These are phyloP conservation scores for Caenorhabditis macrosperma DNA, from an alignment of 2,888 invertebrate genomes.

Conservation along the genomic window DNA sequence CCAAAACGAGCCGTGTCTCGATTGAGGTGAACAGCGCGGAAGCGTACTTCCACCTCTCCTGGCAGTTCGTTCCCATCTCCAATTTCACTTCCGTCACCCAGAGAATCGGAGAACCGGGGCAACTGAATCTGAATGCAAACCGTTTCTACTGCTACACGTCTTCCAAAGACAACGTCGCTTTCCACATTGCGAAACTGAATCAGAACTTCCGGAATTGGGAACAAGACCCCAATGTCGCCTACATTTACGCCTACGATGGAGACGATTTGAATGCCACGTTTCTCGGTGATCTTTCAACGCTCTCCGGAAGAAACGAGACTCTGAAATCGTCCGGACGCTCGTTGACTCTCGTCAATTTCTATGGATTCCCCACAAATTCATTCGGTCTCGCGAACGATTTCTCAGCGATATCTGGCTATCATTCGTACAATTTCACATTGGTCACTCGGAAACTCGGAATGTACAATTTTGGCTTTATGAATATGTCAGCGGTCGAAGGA, in stretches of 20 bases:
- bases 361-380: background rate
- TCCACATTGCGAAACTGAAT: background rate
- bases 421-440: background rate
- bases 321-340: background rate
- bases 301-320: no score
- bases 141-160: background rate
- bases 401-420: background rate
- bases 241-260: slow-evolving; percentile 9
- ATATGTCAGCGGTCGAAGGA: no score
- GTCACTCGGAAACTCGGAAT: no score
- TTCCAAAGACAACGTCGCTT: background rate
- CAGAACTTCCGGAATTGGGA: background rate
- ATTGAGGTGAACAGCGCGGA: no score
- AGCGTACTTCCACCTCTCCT: no score
- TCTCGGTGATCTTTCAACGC: background rate
- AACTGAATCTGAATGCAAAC: background rate
- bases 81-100: no score
- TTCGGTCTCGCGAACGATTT: slow-evolving; percentile 7
- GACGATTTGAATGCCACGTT: background rate
- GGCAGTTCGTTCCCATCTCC: no score
- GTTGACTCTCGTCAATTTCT: background rate
- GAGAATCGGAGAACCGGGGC: no score
- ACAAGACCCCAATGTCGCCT: background rate
- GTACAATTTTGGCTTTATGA: no score
- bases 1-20: no score